These are phyloP conservation scores for Trematomus loennbergii DNA, from an alignment of 2,113 vertebrate genomes.

Conservation along the genomic window DNA sequence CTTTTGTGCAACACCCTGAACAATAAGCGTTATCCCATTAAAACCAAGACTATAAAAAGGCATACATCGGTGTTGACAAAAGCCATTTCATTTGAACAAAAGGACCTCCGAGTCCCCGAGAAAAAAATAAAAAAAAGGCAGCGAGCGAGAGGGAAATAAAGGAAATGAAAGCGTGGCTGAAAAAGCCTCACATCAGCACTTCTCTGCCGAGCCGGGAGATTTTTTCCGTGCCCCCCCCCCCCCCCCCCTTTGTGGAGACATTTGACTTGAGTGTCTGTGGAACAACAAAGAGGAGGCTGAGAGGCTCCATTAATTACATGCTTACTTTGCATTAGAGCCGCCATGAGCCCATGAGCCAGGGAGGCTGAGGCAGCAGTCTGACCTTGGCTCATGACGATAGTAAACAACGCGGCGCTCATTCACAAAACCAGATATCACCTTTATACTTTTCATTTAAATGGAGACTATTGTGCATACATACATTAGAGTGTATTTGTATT, in stretches of 20 bases:
- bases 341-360: slow-evolving; percentile 68
- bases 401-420: slow-evolving; percentile 58
- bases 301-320: slow-evolving; percentile 83
- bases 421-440: neutral
- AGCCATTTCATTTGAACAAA: slow-evolving; percentile 55
- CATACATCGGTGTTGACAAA: slow-evolving; percentile 32
- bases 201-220: slow-evolving; percentile 73
- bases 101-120: slow-evolving; percentile 34
- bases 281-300: slow-evolving; percentile 82
- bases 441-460: too few species aligned
- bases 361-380: slow-evolving; percentile 78
- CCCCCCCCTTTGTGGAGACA: slow-evolving; percentile 77
- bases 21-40: slow-evolving; percentile 39
- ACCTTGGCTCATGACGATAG: slow-evolving; percentile 79
- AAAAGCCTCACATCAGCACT: slow-evolving; percentile 78
- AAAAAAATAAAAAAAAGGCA: slow-evolving; percentile 10
- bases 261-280: slow-evolving; percentile 82
- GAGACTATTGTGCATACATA: too few species aligned
- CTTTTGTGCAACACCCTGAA: slow-evolving; percentile 60
- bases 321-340: slow-evolving; percentile 81
- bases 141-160: slow-evolving; percentile 34
- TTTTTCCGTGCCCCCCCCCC: slow-evolving; percentile 54
- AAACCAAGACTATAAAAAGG: slow-evolving; percentile 37
- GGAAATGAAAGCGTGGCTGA: slow-evolving; percentile 57
- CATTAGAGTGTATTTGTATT: too few species aligned